Conservation (phyloP, 2,797 vertebrate genomes). For the Lutjanus campechanus region DNA sequence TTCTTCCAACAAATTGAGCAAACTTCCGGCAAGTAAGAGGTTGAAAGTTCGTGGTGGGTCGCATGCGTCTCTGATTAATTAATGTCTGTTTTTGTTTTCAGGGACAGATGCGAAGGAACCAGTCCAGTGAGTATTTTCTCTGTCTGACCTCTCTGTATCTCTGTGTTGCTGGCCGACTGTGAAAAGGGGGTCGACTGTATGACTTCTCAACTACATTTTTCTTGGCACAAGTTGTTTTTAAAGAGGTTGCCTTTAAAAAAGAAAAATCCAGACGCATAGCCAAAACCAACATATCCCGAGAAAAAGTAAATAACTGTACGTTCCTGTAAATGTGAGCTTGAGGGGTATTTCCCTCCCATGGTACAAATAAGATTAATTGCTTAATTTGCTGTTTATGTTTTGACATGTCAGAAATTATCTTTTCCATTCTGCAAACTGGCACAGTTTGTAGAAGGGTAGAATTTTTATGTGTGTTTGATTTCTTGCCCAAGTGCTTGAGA, state of each 20-base stretch:
- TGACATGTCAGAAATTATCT: slow-evolving; percentile 74
- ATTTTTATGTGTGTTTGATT: slow-evolving; percentile 24
- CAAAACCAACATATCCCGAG: slow-evolving; percentile 76
- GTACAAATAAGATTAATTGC: slow-evolving; percentile 75
- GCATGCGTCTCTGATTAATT: slow-evolving; percentile 60
- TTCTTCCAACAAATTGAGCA: slow-evolving; percentile 13
- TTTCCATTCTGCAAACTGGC: slow-evolving; percentile 60
- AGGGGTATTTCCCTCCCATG: slow-evolving; percentile 58
- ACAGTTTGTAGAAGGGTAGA: not conserved
- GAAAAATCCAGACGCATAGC: slow-evolving; percentile 67
- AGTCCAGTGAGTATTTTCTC: slow-evolving; percentile 93
- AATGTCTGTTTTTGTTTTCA: slow-evolving; percentile 82
- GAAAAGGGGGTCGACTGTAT: slow-evolving; percentile 54
- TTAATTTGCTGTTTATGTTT: slow-evolving; percentile 81
- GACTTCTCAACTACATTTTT: slow-evolving; percentile 71
- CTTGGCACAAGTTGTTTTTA: slow-evolving; percentile 73
- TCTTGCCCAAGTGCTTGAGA: slow-evolving; percentile 7
- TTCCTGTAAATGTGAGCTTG: slow-evolving; percentile 67
- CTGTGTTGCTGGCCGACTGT: slow-evolving; percentile 57
- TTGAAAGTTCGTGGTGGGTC: slow-evolving; percentile 24
- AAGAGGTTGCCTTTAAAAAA: slow-evolving; percentile 75
- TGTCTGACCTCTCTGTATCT: slow-evolving; percentile 53
- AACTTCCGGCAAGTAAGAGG: not conserved
- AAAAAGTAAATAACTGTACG: slow-evolving; percentile 70
- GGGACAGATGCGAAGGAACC: slow-evolving; percentile 94